These are phyloP conservation scores for Neofelis nebulosa DNA, from an alignment of 2,113 vertebrate genomes.

Conservation along the genomic window DNA sequence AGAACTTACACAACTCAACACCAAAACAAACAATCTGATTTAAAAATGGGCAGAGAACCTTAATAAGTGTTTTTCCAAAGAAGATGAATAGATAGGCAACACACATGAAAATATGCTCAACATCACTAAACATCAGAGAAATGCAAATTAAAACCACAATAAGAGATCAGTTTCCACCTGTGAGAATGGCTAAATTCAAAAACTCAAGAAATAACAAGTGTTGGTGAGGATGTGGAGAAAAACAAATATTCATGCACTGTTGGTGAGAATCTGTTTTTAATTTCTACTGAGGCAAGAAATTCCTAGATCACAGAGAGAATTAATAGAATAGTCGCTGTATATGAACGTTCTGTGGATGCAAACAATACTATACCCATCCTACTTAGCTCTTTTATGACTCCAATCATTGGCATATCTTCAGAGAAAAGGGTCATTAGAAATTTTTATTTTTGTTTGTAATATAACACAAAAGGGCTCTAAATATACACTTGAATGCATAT, in stretches of 20 bases:
- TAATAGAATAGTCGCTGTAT: background rate
- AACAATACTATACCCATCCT: background rate
- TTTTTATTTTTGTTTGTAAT: background rate
- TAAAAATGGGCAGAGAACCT: too few species aligned
- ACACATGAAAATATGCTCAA: too few species aligned
- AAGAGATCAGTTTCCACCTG: background rate
- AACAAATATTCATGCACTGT: too few species aligned
- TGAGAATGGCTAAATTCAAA: background rate
- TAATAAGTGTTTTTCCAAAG: too few species aligned
- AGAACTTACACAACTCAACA: too few species aligned
- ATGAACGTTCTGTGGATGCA: background rate
- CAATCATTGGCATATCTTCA: background rate
- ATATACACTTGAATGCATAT: background rate
- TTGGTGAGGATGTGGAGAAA: background rate
- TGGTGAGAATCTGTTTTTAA: background rate
- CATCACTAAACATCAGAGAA: too few species aligned
- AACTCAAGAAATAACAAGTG: background rate
- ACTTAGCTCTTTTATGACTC: background rate
- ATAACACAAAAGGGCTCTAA: background rate
- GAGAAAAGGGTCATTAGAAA: background rate
- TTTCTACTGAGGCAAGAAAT: background rate
- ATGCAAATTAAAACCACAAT: too few species aligned
- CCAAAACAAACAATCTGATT: too few species aligned
- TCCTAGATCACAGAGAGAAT: background rate
- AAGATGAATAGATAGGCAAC: too few species aligned